Conservation (phyloP, 2,888 invertebrate species). For the Oscheius sp. region DNA sequence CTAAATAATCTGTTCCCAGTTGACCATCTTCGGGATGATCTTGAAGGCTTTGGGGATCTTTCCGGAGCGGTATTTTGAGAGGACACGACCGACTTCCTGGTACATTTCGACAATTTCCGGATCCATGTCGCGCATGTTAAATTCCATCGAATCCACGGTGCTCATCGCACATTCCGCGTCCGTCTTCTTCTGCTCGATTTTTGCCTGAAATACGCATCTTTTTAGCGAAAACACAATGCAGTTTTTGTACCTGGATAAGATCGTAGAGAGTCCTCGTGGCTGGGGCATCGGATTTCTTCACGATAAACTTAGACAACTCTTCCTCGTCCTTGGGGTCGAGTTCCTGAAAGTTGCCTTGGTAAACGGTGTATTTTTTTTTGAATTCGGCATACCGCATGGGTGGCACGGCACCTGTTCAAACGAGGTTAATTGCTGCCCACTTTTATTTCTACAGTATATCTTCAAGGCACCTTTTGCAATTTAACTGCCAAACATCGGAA, state of each 20-base stretch:
- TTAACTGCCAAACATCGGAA: too few relatives aligned
- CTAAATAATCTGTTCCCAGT: constrained; percentile 75
- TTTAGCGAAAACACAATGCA: neutral
- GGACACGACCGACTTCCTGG: constrained; percentile 87
- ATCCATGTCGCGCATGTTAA: constrained; percentile 79
- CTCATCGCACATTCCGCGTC: constrained; percentile 55
- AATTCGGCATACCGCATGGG: neutral
- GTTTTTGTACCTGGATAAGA: constrained; percentile 81
- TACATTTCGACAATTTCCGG: constrained; percentile 86
- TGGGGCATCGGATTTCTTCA: constrained; percentile 77
- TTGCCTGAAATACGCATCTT: constrained; percentile 78
- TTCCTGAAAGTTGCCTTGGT: constrained; percentile 44
- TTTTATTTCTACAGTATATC: too few relatives aligned
- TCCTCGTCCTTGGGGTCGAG: constrained; percentile 80
- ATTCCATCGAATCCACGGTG: constrained; percentile 53
- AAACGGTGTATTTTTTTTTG: neutral
- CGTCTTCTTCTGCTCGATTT: constrained; percentile 54
- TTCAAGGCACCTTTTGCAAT: too few relatives aligned
- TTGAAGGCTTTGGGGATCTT: constrained; percentile 98
- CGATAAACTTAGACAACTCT: constrained; percentile 87
- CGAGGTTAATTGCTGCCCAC: too few relatives aligned
- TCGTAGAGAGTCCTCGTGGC: constrained; percentile 86
- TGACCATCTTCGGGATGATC: constrained; percentile 85
- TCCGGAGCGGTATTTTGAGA: constrained; percentile 89
- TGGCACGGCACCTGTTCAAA: neutral